Conservation (phyloP, 2,113 vertebrate species). For the Passer domesticus region DNA sequence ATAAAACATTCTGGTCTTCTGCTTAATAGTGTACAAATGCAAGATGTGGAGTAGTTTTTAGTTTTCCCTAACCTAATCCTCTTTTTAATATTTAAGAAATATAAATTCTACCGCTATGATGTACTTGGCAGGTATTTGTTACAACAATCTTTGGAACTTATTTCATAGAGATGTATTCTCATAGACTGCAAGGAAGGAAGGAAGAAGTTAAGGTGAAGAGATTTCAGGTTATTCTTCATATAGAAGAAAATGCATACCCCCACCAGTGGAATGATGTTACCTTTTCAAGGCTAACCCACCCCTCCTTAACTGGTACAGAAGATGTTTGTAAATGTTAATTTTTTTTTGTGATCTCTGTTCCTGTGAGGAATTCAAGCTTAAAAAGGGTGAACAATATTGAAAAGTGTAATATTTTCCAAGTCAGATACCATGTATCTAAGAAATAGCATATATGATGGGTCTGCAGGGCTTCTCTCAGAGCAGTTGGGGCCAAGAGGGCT, state of each 20-base stretch:
- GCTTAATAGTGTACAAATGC: background rate
- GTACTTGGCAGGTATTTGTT: background rate
- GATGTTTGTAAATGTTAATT: background rate
- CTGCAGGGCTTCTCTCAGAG: background rate
- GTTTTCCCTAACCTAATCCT: background rate
- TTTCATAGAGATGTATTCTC: slow-evolving; percentile 19
- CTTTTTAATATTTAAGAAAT: background rate
- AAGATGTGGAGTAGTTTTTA: background rate
- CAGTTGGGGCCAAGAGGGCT: background rate
- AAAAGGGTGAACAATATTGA: background rate
- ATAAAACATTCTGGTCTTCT: background rate
- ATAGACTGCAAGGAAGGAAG: no score
- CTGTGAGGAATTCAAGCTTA: background rate
- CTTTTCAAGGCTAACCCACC: background rate
- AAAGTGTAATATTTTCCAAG: background rate
- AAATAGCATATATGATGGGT: background rate
- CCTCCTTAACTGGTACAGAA: background rate
- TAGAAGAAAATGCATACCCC: background rate
- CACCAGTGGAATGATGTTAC: background rate
- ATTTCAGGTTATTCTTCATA: background rate
- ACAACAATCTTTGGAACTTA: background rate
- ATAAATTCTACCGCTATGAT: background rate
- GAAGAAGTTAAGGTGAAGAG: background rate
- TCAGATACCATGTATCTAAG: background rate
- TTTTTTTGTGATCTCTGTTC: background rate